Evolutionary conservation across 2,113 vertebrate species (phyloP).

Genomic region (Atrichornis clamosus): DNA sequence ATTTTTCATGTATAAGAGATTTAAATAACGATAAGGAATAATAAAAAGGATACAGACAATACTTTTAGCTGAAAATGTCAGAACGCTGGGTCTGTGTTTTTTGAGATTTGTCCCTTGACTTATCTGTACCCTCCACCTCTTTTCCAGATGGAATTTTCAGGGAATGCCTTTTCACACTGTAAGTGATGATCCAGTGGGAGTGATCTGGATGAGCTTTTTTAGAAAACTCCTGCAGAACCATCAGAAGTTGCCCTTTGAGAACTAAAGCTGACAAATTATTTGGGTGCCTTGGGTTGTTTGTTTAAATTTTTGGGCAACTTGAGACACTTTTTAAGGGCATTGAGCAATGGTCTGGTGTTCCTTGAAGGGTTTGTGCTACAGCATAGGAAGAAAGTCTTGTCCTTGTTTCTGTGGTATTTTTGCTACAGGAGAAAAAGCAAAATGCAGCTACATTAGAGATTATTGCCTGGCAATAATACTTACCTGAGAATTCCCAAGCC

Average conservation of each 20-base stretch:
- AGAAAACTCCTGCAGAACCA: not conserved
- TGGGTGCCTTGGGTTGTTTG: not conserved
- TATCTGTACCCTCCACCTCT: not conserved
- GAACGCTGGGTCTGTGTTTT: not conserved
- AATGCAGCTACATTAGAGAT: not conserved
- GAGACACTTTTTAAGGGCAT: not conserved
- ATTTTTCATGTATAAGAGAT: not conserved
- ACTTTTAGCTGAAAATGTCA: not conserved
- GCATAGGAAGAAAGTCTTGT: rapidly evolving
- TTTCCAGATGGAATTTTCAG: not conserved
- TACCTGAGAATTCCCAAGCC: not conserved
- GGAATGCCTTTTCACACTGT: rapidly evolving
- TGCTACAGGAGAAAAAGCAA: not conserved
- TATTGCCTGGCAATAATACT: not conserved
- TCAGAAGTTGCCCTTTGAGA: not conserved
- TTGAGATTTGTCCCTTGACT: not conserved
- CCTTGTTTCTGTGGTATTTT: not conserved
- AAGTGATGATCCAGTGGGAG: not conserved
- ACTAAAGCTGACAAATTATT: not conserved
- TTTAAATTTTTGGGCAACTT: not conserved
- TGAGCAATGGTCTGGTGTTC: not conserved
- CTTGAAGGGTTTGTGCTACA: not conserved
- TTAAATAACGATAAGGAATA: not conserved
- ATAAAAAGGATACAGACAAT: not conserved
- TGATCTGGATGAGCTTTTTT: not conserved